Percentiles rank a stretch among this genome's conserved stretches.
Conservation (phyloP, 2,113 vertebrate species). For the Malurus alboscapulatus region DNA sequence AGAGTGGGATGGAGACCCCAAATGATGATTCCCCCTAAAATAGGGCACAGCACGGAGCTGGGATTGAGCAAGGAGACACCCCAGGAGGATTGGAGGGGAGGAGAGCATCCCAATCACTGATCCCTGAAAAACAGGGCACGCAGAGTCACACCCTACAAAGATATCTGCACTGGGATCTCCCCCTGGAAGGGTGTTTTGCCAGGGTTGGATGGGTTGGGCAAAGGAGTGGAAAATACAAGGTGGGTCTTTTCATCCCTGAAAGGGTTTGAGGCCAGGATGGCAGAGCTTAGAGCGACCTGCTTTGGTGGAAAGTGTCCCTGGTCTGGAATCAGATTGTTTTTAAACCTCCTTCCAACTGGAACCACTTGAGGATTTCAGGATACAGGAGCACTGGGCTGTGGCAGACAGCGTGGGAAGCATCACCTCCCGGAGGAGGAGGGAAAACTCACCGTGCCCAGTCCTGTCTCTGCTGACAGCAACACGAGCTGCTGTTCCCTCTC, state of each 20-base stretch:
- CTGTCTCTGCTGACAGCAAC: background rate
- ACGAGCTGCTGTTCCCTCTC: background rate
- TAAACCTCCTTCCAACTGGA: background rate
- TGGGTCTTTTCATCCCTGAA: background rate
- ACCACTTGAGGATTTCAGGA: background rate
- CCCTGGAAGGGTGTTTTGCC: background rate
- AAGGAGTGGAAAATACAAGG: background rate
- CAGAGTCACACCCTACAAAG: background rate
- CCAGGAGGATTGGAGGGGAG: background rate
- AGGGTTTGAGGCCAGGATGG: fast-evolving
- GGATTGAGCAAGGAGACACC: fast-evolving
- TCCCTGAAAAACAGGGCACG: background rate
- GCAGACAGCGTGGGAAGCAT: background rate
- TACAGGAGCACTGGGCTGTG: background rate
- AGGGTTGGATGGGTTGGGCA: background rate
- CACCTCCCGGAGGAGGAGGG: background rate
- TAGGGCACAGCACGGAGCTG: fast-evolving
- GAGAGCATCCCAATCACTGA: background rate
- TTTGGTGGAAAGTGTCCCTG: background rate
- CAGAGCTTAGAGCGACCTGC: background rate
- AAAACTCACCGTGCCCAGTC: background rate
- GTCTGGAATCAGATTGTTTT: background rate
- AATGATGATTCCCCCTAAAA: fast-evolving
- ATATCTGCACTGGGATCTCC: background rate
- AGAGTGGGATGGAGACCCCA: background rate